Percentiles rank a stretch among this genome's conserved stretches.
phyloP scores from a whole-genome alignment of 1,140 invertebrate species.

The Hydropsyche tenuis region DNA sequence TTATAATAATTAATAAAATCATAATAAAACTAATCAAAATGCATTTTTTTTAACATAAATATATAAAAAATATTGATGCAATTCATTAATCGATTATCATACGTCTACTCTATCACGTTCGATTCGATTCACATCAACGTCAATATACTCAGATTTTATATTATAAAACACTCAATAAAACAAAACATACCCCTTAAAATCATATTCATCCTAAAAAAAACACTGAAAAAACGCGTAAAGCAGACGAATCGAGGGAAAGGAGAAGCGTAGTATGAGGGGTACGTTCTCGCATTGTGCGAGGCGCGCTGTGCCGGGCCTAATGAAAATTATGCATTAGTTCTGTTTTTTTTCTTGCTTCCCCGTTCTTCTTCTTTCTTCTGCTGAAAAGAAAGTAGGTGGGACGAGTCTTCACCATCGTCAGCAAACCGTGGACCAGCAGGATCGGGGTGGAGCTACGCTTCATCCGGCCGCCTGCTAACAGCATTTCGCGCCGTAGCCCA shows the following conservation, averaged over 20 bases:
- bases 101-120: too few species aligned
- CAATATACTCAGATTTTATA: too few species aligned
- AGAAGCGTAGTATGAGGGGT: not conserved
- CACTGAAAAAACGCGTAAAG: not conserved
- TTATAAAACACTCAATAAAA: too few species aligned
- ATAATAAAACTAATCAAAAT: too few species aligned
- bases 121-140: too few species aligned
- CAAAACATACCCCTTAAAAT: too few species aligned
- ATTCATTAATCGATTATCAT: too few species aligned
- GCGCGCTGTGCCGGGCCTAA: slow-evolving; percentile 49
- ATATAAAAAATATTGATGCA: too few species aligned
- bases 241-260: not conserved
- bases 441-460: not conserved
- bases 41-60: too few species aligned
- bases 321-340: slow-evolving; percentile 51
- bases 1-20: too few species aligned
- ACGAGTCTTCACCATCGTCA: not conserved
- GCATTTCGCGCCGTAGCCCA: not conserved
- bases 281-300: slow-evolving; percentile 7
- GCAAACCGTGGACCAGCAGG: not conserved
- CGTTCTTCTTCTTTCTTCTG: not conserved
- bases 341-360: slow-evolving; percentile 31
- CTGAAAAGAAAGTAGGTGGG: not conserved
- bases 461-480: slow-evolving; percentile 11
- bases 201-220: too few species aligned